Conservation (phyloP, 2,113 vertebrate species). For the Lasiurus cinereus region DNA sequence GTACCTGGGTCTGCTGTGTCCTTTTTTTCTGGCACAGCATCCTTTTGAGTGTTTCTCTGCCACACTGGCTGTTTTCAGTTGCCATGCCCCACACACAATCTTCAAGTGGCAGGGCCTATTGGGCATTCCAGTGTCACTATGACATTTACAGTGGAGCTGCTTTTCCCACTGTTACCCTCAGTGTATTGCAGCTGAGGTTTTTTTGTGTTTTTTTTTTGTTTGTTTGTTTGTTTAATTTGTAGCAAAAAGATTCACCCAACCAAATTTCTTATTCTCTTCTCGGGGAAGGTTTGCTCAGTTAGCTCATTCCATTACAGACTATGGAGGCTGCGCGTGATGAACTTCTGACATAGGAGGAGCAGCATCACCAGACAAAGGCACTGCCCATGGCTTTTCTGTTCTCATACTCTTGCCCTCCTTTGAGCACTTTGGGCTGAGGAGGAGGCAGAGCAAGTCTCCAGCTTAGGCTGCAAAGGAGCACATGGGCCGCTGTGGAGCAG, state of each 20-base stretch:
- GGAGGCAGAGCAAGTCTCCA: neutral
- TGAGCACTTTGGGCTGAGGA: neutral
- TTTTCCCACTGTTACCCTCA: neutral
- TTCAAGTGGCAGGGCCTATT: neutral
- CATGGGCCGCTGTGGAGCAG: neutral
- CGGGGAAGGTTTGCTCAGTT: neutral
- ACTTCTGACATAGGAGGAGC: neutral
- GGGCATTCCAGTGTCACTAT: neutral
- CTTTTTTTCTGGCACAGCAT: neutral
- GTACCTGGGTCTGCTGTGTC: neutral
- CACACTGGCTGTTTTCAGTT: rapidly evolving
- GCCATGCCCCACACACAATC: rapidly evolving
- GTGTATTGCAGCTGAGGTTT: neutral
- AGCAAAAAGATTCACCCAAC: neutral
- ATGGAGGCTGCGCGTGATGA: neutral
- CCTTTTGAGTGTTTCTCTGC: neutral
- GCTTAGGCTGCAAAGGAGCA: neutral
- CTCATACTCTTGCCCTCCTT: neutral
- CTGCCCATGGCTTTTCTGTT: neutral
- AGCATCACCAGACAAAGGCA: neutral
- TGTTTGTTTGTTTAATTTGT: neutral
- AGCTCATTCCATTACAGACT: neutral
- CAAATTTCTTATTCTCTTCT: neutral
- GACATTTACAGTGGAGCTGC: neutral
- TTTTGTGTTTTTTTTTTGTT: too few species aligned